phyloP scores from a whole-genome alignment of 2,797 vertebrate genomes.

The Micropoecilia bifurca region DNA sequence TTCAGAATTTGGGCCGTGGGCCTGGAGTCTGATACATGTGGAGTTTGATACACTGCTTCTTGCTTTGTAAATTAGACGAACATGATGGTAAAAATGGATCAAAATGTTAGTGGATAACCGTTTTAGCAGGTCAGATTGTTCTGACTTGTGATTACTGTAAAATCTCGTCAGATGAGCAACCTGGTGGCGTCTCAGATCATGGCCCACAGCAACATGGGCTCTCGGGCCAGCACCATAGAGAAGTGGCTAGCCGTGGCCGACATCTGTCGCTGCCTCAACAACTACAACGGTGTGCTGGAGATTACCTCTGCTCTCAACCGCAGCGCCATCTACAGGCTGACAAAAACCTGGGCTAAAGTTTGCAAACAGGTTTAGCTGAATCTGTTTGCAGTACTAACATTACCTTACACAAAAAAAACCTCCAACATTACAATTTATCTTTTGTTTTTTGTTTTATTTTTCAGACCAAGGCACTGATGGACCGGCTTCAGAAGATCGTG shows the following conservation, averaged over 20 bases:
- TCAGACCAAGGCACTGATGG: no score
- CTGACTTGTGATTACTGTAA: not conserved
- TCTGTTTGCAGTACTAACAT: no score
- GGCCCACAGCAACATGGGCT: slow-evolving; percentile 87
- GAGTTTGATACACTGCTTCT: not conserved
- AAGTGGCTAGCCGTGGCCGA: slow-evolving; percentile 97
- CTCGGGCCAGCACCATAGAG: slow-evolving; percentile 90
- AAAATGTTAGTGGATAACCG: not conserved
- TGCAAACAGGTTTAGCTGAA: slow-evolving; percentile 88
- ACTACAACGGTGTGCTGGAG: slow-evolving; percentile 96
- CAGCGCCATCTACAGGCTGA: slow-evolving; percentile 96
- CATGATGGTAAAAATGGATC: not conserved
- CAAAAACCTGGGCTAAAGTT: slow-evolving; percentile 98
- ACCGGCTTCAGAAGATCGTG: no score
- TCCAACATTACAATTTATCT: no score
- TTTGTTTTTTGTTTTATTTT: no score
- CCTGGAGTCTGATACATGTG: no score
- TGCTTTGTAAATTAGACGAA: not conserved
- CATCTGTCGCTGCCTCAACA: slow-evolving; percentile 95
- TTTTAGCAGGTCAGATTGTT: not conserved
- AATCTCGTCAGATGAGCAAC: slow-evolving; percentile 92
- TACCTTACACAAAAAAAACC: no score
- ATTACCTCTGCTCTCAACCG: slow-evolving; percentile 97
- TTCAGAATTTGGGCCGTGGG: no score
- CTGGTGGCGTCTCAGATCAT: slow-evolving; percentile 97